These are phyloP conservation scores for Sebastiscus albofasciatus DNA, from an alignment of 2,797 vertebrate genomes.

Conservation along the genomic window DNA sequence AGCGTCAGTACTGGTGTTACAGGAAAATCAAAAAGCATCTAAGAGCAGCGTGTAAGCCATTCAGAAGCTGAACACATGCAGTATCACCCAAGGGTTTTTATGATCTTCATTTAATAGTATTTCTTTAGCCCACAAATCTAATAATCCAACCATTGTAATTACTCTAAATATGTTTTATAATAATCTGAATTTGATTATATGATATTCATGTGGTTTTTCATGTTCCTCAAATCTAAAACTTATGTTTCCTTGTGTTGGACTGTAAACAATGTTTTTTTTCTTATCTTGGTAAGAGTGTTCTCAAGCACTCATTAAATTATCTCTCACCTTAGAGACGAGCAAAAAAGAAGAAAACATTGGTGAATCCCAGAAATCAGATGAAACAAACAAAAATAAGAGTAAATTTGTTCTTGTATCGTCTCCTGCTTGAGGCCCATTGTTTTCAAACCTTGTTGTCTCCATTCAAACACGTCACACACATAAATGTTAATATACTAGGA, in stretches of 20 bases:
- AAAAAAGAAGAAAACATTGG: neutral
- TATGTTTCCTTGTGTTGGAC: neutral
- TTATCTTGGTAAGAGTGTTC: neutral
- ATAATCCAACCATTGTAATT: neutral
- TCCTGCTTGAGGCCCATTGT: neutral
- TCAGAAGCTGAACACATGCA: too few species aligned
- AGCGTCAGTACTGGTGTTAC: neutral
- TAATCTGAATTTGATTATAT: neutral
- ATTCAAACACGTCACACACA: neutral
- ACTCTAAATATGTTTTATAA: neutral
- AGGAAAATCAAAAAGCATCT: too few species aligned
- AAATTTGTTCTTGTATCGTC: neutral
- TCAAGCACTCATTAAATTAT: neutral
- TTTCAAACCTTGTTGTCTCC: neutral
- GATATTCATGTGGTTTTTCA: neutral
- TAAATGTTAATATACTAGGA: neutral
- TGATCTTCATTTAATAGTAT: too few species aligned
- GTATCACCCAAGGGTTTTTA: too few species aligned
- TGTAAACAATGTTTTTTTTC: too few species aligned
- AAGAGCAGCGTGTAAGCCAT: too few species aligned
- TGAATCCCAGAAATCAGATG: neutral
- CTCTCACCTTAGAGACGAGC: neutral
- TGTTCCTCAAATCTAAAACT: neutral
- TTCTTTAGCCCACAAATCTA: neutral
- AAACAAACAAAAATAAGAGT: too few species aligned